Percentiles rank a stretch among this genome's conserved stretches.
These are phyloP conservation scores for Drosophila aff. DNA, from an alignment of 1,140 invertebrate genomes.

Conservation along the genomic window DNA sequence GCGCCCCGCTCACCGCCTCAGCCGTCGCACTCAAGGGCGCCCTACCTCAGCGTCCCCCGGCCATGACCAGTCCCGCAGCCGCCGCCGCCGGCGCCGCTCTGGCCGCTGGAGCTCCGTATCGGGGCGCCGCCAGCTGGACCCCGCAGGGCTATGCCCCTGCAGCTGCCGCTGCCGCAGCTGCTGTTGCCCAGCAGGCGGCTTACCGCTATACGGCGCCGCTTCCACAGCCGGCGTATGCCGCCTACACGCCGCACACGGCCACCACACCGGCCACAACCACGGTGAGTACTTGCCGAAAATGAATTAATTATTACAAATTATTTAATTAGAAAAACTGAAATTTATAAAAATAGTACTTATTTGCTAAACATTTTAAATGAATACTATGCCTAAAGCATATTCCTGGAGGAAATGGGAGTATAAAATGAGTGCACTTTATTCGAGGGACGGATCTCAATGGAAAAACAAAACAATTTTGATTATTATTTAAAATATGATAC, in stretches of 20 bases:
- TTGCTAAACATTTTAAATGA: no score
- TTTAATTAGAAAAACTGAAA: no score
- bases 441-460: no score
- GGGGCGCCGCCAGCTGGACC: slow-evolving; percentile 84
- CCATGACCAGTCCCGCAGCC: slow-evolving; percentile 85
- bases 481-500: background rate
- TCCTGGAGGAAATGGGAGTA: no score
- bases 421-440: no score
- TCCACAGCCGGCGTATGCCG: slow-evolving; percentile 83
- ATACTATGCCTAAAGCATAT: no score
- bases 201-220: slow-evolving; percentile 84
- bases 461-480: background rate
- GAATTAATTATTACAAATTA: no score
- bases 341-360: no score
- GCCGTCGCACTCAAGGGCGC: slow-evolving; percentile 80
- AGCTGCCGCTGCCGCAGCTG: slow-evolving; percentile 80
- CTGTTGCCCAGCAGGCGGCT: slow-evolving; percentile 78
- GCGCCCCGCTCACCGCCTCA: slow-evolving; percentile 78
- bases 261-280: slow-evolving; percentile 82
- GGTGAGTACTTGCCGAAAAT: slow-evolving; percentile 56
- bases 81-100: slow-evolving; percentile 77
- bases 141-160: slow-evolving; percentile 83
- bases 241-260: slow-evolving; percentile 83
- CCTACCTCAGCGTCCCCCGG: slow-evolving; percentile 73
- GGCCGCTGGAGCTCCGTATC: slow-evolving; percentile 82